Conservation (phyloP, 2,888 invertebrate species). For the Arge pagana region DNA sequence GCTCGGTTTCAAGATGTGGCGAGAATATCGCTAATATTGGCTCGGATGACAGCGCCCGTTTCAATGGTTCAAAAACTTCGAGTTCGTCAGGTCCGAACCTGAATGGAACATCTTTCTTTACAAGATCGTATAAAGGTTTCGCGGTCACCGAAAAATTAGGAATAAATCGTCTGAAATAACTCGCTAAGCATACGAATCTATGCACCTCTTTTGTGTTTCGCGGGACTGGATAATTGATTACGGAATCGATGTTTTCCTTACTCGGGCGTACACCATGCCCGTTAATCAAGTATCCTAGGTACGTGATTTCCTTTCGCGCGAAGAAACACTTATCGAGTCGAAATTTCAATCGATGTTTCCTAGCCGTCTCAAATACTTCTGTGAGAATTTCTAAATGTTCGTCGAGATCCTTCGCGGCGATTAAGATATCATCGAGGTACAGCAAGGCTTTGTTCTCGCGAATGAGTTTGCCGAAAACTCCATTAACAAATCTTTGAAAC, state of each 20-base stretch:
- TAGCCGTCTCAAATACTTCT: slow-evolving; percentile 9
- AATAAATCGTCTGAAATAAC: slow-evolving; percentile 38
- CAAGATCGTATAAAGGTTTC: slow-evolving; percentile 40
- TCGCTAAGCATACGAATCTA: slow-evolving; percentile 35
- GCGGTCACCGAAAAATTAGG: slow-evolving; percentile 31
- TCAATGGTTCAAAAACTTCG: slow-evolving; percentile 30
- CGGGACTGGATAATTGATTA: slow-evolving; percentile 34
- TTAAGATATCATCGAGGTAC: slow-evolving; percentile 25
- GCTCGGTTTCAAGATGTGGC: slow-evolving; percentile 42
- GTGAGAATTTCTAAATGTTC: slow-evolving; percentile 19
- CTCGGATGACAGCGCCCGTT: slow-evolving; percentile 27
- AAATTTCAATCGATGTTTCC: slow-evolving; percentile 20
- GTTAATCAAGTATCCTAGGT: slow-evolving; percentile 31
- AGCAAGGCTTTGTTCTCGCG: slow-evolving; percentile 7
- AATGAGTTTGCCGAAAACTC: slow-evolving; percentile 16
- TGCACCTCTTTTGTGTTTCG: slow-evolving; percentile 30
- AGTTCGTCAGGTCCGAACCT: slow-evolving; percentile 33
- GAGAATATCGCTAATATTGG: slow-evolving; percentile 44
- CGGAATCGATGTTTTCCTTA: slow-evolving; percentile 25
- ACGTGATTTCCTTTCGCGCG: slow-evolving; percentile 28
- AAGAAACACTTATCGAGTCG: slow-evolving; percentile 32
- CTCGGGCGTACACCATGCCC: slow-evolving; percentile 28
- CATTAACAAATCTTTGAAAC: slow-evolving; percentile 23
- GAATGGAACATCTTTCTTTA: slow-evolving; percentile 32
- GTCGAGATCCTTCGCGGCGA: slow-evolving; percentile 15